Evolutionary conservation across 2,888 invertebrate species (phyloP), one percentile per base, ranked within the genome.

Genomic region (Heterodera filipjevi): DNA sequence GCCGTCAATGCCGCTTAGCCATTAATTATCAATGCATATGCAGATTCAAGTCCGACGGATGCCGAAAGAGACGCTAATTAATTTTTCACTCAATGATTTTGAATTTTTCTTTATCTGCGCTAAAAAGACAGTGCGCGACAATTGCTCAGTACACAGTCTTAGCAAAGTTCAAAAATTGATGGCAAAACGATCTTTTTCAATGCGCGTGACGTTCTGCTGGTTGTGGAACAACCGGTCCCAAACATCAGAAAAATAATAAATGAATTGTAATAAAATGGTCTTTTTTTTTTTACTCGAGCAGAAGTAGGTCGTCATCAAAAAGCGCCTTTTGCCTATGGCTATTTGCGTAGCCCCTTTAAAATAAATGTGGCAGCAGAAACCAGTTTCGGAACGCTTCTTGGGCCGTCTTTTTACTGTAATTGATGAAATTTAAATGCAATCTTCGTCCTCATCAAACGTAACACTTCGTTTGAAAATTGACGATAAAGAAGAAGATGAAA

Each of bases 91-190:
- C 39, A 39, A 39, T 39, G 5, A 10, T 39, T 39, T 10, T n/a
- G n/a, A n/a, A 39, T 39, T 27, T 32, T 71, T 71, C 30, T 27
- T 71, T 12, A 44, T 71, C 27, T n/a, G 39, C 10, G 71, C 39
- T 1, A 71, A 12, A 8, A 71, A 30, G 46, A 30, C 71, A 12
- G 71, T 71, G 27, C 71, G 30, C 12, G 46, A 30, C 71, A 71
- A 71, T 71, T 71, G 46, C n/a, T 46, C 12, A 27, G 27, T 1
- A 71, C 71, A 71, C 71, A 71, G 27, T 71, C 30, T 10, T 71
- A 27, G 30, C 71, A 71, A 1, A 71, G n/a, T 12, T 71, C 71
- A 27, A 71, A n/a, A 44, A 44, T 71, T 71, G 30, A 71, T 71
- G 12, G 30, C n/a, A 27, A 71, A 39, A 2, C 30, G 39, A 71